Percentiles rank a stretch among this genome's conserved stretches.
Conservation (phyloP, 2,888 invertebrate genomes). For the Ophioninae sp. region DNA sequence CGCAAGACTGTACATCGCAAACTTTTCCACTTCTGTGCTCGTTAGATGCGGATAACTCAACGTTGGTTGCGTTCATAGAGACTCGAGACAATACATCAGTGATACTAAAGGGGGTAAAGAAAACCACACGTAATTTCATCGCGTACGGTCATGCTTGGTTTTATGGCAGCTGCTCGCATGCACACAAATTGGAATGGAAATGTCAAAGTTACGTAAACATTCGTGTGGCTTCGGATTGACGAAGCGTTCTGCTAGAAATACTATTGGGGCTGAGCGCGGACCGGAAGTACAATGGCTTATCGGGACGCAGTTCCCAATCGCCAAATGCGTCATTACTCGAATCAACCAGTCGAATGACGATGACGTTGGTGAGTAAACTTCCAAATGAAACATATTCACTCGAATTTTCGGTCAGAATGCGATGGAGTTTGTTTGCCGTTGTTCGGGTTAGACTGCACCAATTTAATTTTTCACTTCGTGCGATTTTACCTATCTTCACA, state of each 20-base stretch:
- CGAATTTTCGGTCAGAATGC: not conserved
- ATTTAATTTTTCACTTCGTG: too few relatives aligned
- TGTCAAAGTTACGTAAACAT: constrained; percentile 35
- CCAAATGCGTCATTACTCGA: not conserved
- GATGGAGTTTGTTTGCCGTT: not conserved
- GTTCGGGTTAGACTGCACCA: not conserved
- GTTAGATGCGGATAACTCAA: not conserved
- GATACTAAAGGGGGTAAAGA: not conserved
- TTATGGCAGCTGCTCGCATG: not conserved
- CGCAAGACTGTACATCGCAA: not conserved
- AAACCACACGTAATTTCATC: not conserved
- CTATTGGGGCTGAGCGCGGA: not conserved
- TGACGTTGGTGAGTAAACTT: not conserved
- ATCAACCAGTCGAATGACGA: not conserved
- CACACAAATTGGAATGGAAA: not conserved
- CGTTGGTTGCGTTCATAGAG: not conserved
- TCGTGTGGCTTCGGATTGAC: constrained; percentile 38
- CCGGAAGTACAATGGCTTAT: constrained; percentile 2
- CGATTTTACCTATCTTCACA: too few relatives aligned
- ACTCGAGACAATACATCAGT: not conserved
- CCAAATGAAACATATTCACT: not conserved
- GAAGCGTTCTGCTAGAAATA: constrained; percentile 28
- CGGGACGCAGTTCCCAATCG: not conserved
- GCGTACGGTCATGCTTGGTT: constrained; percentile 1
- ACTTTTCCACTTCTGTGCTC: not conserved